A percentile compares a stretch with the other conserved stretches of the same genome.
Conservation (phyloP, 2,888 invertebrate genomes). For the Taenaris catops region DNA sequence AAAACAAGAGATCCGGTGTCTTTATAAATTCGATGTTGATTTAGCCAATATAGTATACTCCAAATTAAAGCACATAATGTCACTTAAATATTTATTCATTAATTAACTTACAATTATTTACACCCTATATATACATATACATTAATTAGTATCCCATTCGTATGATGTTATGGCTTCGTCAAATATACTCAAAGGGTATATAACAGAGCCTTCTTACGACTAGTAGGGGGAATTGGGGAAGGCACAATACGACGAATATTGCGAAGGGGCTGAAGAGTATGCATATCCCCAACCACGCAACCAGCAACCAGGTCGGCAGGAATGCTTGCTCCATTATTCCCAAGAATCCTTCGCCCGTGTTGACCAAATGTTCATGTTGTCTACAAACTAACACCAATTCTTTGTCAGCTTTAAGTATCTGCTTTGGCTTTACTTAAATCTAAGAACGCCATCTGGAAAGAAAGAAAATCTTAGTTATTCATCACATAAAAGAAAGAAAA, state of each 20-base stretch:
- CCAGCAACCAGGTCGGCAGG: conserved; percentile 78
- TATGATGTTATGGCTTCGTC: conserved; percentile 30
- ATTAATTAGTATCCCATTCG: conserved; percentile 6
- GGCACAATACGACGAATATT: conserved; percentile 82
- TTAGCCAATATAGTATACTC: too few species aligned
- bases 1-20: too few species aligned
- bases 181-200: conserved; percentile 83
- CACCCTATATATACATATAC: conserved; percentile 8
- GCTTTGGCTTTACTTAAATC: conserved; percentile 41
- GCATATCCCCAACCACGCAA: conserved; percentile 82
- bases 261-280: conserved; percentile 84
- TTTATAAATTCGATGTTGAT: too few species aligned
- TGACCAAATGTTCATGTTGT: conserved; percentile 46
- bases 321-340: conserved; percentile 65
- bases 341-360: conserved; percentile 22
- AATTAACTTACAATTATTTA: conserved; percentile 22
- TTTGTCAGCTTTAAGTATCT: conserved; percentile 30
- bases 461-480: too few species aligned
- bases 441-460: conserved; percentile 74
- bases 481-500: too few species aligned
- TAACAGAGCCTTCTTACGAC: conserved; percentile 82
- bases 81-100: conserved; percentile 27
- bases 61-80: too few species aligned
- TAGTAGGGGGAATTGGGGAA: conserved; percentile 85
- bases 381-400: conserved; percentile 24